Conservation (phyloP, 35 echinoderm and acorn worm genomes). For the Apostichopus japonicus region DNA sequence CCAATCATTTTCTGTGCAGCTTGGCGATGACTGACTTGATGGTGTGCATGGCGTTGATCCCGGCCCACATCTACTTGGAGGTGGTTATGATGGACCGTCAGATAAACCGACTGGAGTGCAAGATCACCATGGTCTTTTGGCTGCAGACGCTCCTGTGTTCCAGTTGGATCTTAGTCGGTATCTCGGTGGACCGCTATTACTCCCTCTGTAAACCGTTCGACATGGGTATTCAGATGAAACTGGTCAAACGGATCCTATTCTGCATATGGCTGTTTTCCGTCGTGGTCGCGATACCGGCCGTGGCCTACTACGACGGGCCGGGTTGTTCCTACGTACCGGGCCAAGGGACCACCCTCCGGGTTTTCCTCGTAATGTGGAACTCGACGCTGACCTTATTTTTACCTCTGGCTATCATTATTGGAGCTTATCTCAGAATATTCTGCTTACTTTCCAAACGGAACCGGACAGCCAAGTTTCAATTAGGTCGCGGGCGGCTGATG, state of each 20-base stretch:
- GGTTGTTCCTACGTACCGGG: slow-evolving; percentile 51
- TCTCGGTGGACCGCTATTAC: slow-evolving; percentile 93
- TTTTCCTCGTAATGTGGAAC: slow-evolving; percentile 65
- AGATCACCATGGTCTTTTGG: slow-evolving; percentile 83
- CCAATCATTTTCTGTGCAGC: slow-evolving; percentile 97
- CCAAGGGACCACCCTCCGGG: neutral
- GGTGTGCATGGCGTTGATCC: slow-evolving; percentile 81
- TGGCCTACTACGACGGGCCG: slow-evolving; percentile 58
- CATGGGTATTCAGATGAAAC: slow-evolving; percentile 66
- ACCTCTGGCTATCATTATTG: slow-evolving; percentile 79
- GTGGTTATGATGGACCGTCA: slow-evolving; percentile 54
- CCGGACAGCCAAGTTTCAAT: slow-evolving; percentile 38
- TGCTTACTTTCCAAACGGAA: slow-evolving; percentile 75
- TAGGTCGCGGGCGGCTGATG: slow-evolving; percentile 54
- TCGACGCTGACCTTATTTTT: slow-evolving; percentile 68
- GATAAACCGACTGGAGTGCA: slow-evolving; percentile 74
- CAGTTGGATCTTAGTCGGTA: slow-evolving; percentile 95
- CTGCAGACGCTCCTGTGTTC: slow-evolving; percentile 83
- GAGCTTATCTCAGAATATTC: slow-evolving; percentile 84
- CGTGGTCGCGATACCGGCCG: slow-evolving; percentile 67
- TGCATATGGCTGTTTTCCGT: slow-evolving; percentile 79
- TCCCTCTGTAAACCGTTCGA: slow-evolving; percentile 83
- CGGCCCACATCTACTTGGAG: slow-evolving; percentile 86
- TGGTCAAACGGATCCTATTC: slow-evolving; percentile 64
- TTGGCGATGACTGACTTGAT: slow-evolving; percentile 79